Evolutionary conservation across 2,888 invertebrate species (phyloP), one percentile per base, ranked within the genome.

Genomic region (Campoplex capitator): DNA sequence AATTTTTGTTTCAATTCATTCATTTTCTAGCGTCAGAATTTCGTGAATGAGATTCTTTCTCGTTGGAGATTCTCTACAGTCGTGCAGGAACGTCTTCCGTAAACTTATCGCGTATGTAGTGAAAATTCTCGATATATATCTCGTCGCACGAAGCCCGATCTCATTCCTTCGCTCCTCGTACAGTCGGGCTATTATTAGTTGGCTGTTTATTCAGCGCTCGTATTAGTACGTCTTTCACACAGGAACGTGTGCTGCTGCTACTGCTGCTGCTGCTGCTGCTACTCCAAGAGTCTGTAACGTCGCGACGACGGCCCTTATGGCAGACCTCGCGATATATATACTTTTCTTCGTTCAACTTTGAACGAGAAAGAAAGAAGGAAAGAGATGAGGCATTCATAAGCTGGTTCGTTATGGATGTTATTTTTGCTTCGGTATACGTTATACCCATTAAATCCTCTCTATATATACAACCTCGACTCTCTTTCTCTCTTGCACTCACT

Each of bases 201-300:
- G 75, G 62, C 82, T 87, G 87, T 87, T 87, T 87, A 87, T 87
- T 87, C 87, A 87, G 87, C 65, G 78, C 82, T 81, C 76, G 76
- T 85, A 84, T 83, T 83, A 76, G 76, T 83, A 38, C 67, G 38
- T 23, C 65, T 80, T 58, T 51, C 74, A 54, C 65, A 71, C 4
- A 13, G 78, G 32, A 48, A 45, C 35, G 51, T 35, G 51, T 23
- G 56, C 54, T 42, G 35, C 42, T 42, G 58, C 38, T 58, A 42
- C 75, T 62, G 74, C 38, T 56, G 42, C 32, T 62, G 28, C 48
- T 76, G 74, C 38, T 56, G 42, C 32, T 62, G 45, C 48, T 76
- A 51, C 65, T 38, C 35, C 77, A 48, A 38, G 56, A 42, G 54
- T 68, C 56, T 68, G 70, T 70, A 79, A 71, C 71, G 71, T 71